A percentile compares a stretch with the other conserved stretches of the same genome.
Evolutionary conservation across 2,888 invertebrate genomes (phyloP).

Genomic region (Ceramica pisi): DNA sequence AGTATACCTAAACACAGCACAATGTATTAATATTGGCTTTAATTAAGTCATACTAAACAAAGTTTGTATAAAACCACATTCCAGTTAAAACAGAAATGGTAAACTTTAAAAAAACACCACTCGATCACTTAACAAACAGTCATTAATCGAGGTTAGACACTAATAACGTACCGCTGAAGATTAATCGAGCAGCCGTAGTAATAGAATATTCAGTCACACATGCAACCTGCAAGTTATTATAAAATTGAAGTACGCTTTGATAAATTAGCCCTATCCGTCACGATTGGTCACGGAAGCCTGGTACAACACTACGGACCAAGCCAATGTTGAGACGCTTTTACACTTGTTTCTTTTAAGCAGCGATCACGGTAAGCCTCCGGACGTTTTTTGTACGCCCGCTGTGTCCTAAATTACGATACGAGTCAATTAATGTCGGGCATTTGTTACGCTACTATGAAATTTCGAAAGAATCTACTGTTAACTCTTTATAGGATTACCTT

Average conservation of each 20-base stretch:
- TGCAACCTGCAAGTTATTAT: constrained; percentile 87
- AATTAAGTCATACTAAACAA: not conserved
- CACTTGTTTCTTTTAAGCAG: constrained; percentile 67
- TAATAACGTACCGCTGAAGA: constrained; percentile 85
- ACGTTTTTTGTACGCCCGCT: constrained; percentile 58
- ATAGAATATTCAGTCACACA: constrained; percentile 90
- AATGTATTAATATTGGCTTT: not conserved
- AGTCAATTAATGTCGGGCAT: constrained; percentile 60
- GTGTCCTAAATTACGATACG: constrained; percentile 61
- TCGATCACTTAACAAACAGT: constrained; percentile 85
- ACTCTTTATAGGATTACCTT: constrained; percentile 15
- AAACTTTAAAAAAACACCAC: constrained; percentile 72
- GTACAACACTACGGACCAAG: constrained; percentile 64
- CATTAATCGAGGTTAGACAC: constrained; percentile 87
- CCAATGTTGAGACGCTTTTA: constrained; percentile 65
- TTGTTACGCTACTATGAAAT: constrained; percentile 53
- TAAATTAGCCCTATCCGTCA: constrained; percentile 89
- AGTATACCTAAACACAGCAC: not conserved
- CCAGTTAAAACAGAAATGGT: constrained; percentile 38
- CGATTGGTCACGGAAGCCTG: constrained; percentile 88
- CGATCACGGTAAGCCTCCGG: constrained; percentile 37
- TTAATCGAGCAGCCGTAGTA: constrained; percentile 85
- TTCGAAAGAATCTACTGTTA: constrained; percentile 22
- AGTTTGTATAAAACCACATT: constrained; percentile 16
- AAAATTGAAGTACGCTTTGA: constrained; percentile 88